A percentile compares a stretch with the other conserved stretches of the same genome.
These are phyloP conservation scores for Ashinkailepas kermadecensis DNA, from an alignment of 2,888 invertebrate genomes.

Conservation along the genomic window DNA sequence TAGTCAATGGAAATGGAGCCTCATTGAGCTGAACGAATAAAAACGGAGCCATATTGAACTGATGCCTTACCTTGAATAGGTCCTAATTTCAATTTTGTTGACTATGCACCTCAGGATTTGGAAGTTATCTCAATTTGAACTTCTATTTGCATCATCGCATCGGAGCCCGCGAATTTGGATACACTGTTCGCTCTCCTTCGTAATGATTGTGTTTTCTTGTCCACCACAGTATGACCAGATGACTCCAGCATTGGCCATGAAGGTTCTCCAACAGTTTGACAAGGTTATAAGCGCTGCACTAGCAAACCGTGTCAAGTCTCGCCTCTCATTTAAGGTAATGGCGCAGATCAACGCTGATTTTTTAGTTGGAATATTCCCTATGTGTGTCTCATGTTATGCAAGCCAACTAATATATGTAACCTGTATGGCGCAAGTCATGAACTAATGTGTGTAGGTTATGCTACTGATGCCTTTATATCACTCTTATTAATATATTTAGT, in stretches of 20 bases:
- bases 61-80: background rate
- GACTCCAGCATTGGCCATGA: constrained; percentile 82
- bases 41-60: background rate
- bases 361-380: background rate
- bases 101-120: background rate
- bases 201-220: constrained; percentile 28
- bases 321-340: constrained; percentile 79
- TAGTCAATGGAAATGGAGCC: no score
- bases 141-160: background rate
- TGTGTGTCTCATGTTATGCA: no score
- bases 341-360: background rate
- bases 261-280: constrained; percentile 92
- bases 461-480: no score
- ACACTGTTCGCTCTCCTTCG: background rate
- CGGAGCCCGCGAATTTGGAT: background rate
- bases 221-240: constrained; percentile 85
- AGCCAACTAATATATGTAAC: no score
- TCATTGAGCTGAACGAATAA: no score
- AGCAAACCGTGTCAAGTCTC: constrained; percentile 75
- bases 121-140: background rate
- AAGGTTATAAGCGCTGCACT: constrained; percentile 92
- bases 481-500: no score
- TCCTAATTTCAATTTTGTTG: background rate
- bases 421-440: no score
- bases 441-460: no score